phyloP scores from a whole-genome alignment of 2,888 invertebrate species.

The Hypsopygia costalis region DNA sequence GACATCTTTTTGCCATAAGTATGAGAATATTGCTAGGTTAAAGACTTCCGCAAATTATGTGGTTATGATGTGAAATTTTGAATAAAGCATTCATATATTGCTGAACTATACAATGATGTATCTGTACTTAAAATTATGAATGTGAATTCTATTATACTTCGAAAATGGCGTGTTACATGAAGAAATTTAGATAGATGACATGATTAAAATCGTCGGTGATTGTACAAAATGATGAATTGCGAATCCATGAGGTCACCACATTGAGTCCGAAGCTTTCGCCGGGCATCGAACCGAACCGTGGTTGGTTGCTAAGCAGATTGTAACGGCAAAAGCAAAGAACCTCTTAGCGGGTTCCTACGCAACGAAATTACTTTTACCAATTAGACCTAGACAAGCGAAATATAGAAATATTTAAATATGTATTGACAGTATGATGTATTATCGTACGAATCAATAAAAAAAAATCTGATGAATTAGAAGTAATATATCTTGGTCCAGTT shows the following conservation, averaged over 20 bases:
- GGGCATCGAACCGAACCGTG: constrained; percentile 65
- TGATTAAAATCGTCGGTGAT: constrained; percentile 44
- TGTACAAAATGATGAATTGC: constrained; percentile 69
- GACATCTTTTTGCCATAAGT: too few relatives aligned
- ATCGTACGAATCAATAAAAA: neutral
- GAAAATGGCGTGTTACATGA: too few relatives aligned
- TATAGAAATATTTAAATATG: neutral
- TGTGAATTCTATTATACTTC: too few relatives aligned
- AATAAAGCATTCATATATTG: too few relatives aligned
- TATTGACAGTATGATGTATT: neutral
- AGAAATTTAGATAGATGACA: constrained; percentile 21
- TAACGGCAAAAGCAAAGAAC: constrained; percentile 57
- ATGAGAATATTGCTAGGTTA: too few relatives aligned
- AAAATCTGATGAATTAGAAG: neutral
- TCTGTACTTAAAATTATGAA: too few relatives aligned
- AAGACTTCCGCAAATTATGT: too few relatives aligned
- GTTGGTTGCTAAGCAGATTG: constrained; percentile 57
- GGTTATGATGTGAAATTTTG: too few relatives aligned
- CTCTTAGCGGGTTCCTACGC: constrained; percentile 39
- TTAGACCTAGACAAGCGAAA: constrained; percentile 27
- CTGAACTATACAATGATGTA: too few relatives aligned
- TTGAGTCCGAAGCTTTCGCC: constrained; percentile 55
- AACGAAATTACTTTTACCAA: constrained; percentile 40
- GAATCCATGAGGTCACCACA: constrained; percentile 65
- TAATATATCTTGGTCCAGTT: neutral